Evolutionary conservation across 2,113 vertebrate genomes (phyloP).

Genomic region (Cavia porcellus): DNA sequence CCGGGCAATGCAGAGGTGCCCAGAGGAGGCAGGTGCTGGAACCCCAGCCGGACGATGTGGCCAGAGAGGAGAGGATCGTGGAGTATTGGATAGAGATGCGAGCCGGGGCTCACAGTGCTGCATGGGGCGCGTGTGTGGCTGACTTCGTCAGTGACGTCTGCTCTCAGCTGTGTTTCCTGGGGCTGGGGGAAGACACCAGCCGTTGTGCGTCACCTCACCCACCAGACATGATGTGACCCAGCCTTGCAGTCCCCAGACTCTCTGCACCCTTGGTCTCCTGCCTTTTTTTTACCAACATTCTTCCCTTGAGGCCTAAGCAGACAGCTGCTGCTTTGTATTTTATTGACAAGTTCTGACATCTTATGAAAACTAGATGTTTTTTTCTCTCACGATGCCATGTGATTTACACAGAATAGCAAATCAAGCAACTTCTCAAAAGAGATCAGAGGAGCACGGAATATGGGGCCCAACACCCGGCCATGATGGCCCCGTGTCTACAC

Average conservation of each 20-base stretch:
- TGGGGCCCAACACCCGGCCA: background rate
- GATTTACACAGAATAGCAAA: background rate
- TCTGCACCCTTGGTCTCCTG: background rate
- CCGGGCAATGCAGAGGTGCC: background rate
- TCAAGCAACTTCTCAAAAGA: background rate
- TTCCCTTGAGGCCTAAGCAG: background rate
- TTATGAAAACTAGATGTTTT: background rate
- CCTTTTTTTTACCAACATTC: background rate
- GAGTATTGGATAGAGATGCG: background rate
- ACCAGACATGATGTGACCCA: fast-evolving
- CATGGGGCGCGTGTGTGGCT: fast-evolving
- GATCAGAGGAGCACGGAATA: background rate
- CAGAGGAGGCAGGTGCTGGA: background rate
- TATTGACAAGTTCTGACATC: background rate
- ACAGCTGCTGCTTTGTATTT: background rate
- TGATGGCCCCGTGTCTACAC: fast-evolving
- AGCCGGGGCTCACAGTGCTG: background rate
- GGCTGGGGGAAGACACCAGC: background rate
- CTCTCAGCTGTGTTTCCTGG: background rate
- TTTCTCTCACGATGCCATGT: background rate
- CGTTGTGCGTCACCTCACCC: fast-evolving
- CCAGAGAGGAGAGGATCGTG: background rate
- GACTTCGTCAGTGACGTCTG: background rate
- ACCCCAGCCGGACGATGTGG: background rate
- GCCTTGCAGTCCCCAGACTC: background rate